Evolutionary conservation across 92 coral and sea anemone genomes (phyloP).

Genomic region (Metridium senile): DNA sequence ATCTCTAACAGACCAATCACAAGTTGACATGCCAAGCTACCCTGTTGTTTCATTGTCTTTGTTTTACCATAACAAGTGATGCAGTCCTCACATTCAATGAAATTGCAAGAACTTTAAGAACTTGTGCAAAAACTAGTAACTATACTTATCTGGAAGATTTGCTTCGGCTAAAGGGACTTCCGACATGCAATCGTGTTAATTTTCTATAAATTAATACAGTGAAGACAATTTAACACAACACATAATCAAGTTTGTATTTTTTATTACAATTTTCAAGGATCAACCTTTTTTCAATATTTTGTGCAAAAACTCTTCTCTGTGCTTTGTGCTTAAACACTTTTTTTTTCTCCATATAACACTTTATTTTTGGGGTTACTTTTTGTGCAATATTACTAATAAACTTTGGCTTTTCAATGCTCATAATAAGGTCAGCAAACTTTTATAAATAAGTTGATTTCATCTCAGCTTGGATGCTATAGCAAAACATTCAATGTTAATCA

Average conservation of each 20-base stretch:
- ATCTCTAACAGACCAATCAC: no score
- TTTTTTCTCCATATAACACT: background rate
- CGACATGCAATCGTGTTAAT: no score
- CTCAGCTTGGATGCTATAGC: background rate
- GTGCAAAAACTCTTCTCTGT: constrained; percentile 6
- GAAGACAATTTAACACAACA: no score
- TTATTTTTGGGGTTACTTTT: background rate
- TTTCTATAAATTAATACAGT: no score
- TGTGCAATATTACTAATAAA: constrained; percentile 9
- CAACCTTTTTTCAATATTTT: constrained; percentile 14
- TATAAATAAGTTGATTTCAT: constrained; percentile 15
- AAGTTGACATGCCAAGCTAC: no score
- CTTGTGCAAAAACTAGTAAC: no score
- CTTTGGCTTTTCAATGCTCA: background rate
- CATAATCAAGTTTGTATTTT: background rate
- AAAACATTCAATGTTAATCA: background rate
- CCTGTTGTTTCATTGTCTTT: no score
- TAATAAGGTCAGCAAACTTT: background rate
- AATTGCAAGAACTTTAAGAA: no score
- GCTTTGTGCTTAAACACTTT: background rate
- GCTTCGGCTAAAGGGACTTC: no score
- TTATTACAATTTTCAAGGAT: constrained; percentile 3
- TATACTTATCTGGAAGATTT: no score
- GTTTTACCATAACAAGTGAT: no score
- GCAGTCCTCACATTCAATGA: no score